Percentiles rank a stretch among this genome's conserved stretches.
Conservation (phyloP, 2,113 vertebrate genomes). For the Ailurus styani region DNA sequence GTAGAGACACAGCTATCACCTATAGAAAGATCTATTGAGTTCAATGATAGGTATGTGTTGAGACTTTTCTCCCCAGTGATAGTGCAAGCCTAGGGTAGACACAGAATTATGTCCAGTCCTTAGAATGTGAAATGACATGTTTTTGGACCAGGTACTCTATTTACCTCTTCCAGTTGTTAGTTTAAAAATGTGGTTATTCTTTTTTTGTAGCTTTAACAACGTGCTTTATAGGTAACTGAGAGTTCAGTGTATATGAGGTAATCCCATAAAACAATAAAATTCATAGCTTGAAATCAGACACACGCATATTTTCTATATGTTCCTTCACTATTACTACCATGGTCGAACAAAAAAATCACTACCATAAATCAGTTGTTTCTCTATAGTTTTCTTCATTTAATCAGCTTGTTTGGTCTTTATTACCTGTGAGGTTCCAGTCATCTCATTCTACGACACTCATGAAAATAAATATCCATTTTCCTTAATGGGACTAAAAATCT, state of each 20-base stretch:
- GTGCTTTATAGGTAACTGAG: background rate
- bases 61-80: background rate
- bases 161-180: background rate
- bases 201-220: background rate
- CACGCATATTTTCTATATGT: background rate
- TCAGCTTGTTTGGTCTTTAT: conserved; percentile 20
- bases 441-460: conserved; percentile 14
- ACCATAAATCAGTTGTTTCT: conserved; percentile 34
- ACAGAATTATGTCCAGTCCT: background rate
- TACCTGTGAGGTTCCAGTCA: conserved; percentile 36
- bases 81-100: background rate
- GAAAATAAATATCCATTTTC: conserved; percentile 48
- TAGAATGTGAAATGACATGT: background rate
- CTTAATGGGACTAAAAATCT: conserved; percentile 62
- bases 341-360: conserved; percentile 15
- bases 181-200: background rate
- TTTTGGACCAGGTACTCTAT: background rate
- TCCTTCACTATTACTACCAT: background rate
- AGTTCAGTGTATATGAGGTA: background rate
- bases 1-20: background rate
- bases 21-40: background rate
- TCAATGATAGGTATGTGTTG: background rate
- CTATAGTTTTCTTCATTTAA: conserved; percentile 10
- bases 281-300: conserved; percentile 21
- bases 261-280: conserved; percentile 1